Evolutionary conservation across 2,888 invertebrate genomes (phyloP).

Genomic region (Bursaphelenchus okinawaensis): DNA sequence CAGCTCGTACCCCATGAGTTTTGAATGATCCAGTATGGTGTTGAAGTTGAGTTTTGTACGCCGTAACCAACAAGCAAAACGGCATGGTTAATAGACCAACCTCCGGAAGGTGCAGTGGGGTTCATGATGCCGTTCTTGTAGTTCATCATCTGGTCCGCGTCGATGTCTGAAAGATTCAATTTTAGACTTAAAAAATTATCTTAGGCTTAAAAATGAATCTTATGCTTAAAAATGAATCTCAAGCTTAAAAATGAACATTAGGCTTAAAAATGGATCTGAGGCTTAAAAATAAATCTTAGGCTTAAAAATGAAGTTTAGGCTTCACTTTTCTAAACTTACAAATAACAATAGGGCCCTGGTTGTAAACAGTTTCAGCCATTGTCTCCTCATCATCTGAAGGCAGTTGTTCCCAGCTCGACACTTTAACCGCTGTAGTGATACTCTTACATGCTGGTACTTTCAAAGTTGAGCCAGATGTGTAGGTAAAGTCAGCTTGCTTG

Average conservation of each 20-base stretch:
- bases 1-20: neutral
- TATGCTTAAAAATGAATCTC: too few species aligned
- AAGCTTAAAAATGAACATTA: too few species aligned
- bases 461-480: neutral
- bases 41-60: conserved; percentile 42
- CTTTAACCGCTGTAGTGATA: neutral
- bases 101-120: neutral
- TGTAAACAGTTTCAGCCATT: neutral
- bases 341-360: neutral
- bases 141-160: neutral
- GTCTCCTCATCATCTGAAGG: neutral
- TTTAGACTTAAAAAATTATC: too few species aligned
- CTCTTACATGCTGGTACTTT: neutral
- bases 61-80: conserved; percentile 57
- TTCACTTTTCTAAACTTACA: neutral
- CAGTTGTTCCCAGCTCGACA: neutral
- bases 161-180: too few species aligned
- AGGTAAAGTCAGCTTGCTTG: neutral
- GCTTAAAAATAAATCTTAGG: too few species aligned
- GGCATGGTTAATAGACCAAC: conserved; percentile 35
- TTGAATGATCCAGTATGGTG: conserved; percentile 54
- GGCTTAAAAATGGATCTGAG: too few species aligned
- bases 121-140: neutral
- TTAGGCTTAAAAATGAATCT: too few species aligned
- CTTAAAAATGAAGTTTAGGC: neutral